phyloP scores from a whole-genome alignment of 2,888 invertebrate genomes.

The Drosophila stalkeri region DNA sequence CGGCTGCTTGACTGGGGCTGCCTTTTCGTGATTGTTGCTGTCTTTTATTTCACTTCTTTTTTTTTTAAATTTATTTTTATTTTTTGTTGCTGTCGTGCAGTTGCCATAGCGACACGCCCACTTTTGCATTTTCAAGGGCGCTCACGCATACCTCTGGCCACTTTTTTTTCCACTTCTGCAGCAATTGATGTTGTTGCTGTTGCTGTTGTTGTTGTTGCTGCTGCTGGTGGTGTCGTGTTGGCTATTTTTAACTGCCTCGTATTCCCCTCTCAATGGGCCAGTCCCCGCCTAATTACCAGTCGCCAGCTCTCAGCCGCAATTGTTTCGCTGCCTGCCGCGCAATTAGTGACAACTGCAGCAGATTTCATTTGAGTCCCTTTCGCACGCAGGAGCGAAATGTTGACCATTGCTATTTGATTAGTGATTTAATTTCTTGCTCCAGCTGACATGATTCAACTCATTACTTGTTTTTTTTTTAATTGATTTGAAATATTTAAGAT shows the following conservation, averaged over 20 bases:
- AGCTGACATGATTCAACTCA: conserved; percentile 31
- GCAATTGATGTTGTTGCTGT: conserved; percentile 3
- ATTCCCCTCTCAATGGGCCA: background rate
- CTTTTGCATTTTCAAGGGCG: conserved; percentile 67
- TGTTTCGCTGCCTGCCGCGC: conserved; percentile 25
- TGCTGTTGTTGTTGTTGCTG: conserved; percentile 16
- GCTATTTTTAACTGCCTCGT: conserved; percentile 47
- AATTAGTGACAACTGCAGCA: conserved; percentile 50
- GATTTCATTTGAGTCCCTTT: conserved; percentile 36
- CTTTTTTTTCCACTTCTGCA: conserved; percentile 19
- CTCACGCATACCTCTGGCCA: conserved; percentile 31
- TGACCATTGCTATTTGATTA: background rate
- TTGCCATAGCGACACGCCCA: conserved; percentile 71
- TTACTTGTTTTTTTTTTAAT: background rate
- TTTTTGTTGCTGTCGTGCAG: conserved; percentile 30
- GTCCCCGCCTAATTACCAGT: conserved; percentile 45
- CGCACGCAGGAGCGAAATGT: conserved; percentile 2
- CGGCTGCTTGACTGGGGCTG: conserved; percentile 17
- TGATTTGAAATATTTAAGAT: conserved; percentile 34
- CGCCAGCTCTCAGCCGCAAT: conserved; percentile 27
- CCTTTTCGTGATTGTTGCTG: conserved; percentile 36
- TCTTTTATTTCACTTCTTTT: background rate
- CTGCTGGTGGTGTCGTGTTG: conserved; percentile 31
- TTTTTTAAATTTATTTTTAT: background rate
- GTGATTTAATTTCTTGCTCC: conserved; percentile 9